phyloP scores from a whole-genome alignment of 2,113 vertebrate species.

The Symphodus melops region DNA sequence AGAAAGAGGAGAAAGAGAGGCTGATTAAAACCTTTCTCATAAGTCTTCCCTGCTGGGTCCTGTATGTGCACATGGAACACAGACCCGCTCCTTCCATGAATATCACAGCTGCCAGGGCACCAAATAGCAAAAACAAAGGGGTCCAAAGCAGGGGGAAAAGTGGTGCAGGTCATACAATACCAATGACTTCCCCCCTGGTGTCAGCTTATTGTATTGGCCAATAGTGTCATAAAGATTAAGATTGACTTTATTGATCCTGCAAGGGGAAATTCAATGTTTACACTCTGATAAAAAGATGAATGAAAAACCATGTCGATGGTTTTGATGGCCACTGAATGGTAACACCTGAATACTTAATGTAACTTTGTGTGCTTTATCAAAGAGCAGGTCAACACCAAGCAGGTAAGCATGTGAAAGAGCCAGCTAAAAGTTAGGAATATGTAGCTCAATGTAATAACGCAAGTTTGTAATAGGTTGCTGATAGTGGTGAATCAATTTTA shows the following conservation, averaged over 20 bases:
- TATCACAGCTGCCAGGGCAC: slow-evolving; percentile 58
- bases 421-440: too few relatives aligned
- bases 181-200: not conserved
- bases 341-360: not conserved
- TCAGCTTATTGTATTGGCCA: too few relatives aligned
- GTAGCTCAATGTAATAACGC: too few relatives aligned
- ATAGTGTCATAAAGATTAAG: too few relatives aligned
- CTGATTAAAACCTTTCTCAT: slow-evolving; percentile 27
- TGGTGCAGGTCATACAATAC: not conserved
- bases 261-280: too few relatives aligned
- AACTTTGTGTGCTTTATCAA: not conserved
- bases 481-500: not conserved
- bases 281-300: too few relatives aligned
- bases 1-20: slow-evolving; percentile 12
- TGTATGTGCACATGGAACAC: slow-evolving; percentile 45
- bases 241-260: too few relatives aligned
- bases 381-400: too few relatives aligned
- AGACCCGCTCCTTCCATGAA: slow-evolving; percentile 56
- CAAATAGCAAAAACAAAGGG: slow-evolving; percentile 11
- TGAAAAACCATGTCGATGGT: too few relatives aligned
- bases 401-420: too few relatives aligned
- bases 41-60: slow-evolving; percentile 44
- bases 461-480: not conserved
- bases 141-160: not conserved
- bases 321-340: too few relatives aligned